phyloP scores from a whole-genome alignment of 2,113 vertebrate genomes.

The Scytalopus superciliaris region DNA sequence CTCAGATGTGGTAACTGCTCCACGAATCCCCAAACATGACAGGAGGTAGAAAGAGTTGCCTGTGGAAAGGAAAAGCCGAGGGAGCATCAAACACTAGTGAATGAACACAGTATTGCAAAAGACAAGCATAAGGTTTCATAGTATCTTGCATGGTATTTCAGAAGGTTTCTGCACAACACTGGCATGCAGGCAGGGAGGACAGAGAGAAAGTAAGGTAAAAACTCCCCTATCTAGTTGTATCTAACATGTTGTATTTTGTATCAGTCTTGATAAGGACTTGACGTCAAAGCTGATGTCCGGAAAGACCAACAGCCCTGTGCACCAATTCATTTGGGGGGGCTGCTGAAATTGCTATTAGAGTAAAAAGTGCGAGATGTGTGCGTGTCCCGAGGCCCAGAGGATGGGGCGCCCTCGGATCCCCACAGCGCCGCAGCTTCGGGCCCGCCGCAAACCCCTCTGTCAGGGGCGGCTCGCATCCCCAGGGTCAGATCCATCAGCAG shows the following conservation, averaged over 20 bases:
- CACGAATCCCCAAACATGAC: neutral
- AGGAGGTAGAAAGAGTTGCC: neutral
- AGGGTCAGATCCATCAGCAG: neutral
- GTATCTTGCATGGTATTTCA: neutral
- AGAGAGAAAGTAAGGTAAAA: neutral
- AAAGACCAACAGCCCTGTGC: neutral
- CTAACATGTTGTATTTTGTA: neutral
- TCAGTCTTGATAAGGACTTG: neutral
- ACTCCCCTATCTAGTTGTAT: neutral
- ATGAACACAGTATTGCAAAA: neutral
- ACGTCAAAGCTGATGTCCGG: rapidly evolving
- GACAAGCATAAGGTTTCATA: neutral
- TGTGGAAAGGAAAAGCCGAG: neutral
- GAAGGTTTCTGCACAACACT: neutral
- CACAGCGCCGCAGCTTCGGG: neutral
- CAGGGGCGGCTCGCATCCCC: neutral
- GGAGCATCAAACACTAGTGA: neutral
- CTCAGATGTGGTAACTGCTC: neutral
- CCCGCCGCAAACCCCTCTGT: neutral
- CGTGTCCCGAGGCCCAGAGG: rapidly evolving
- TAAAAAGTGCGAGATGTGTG: neutral
- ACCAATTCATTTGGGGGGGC: neutral
- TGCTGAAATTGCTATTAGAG: neutral
- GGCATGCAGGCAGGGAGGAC: rapidly evolving
- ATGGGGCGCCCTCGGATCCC: neutral